These are phyloP conservation scores for Gadopsis bispinosus DNA, from an alignment of 2,797 vertebrate genomes.

Conservation along the genomic window DNA sequence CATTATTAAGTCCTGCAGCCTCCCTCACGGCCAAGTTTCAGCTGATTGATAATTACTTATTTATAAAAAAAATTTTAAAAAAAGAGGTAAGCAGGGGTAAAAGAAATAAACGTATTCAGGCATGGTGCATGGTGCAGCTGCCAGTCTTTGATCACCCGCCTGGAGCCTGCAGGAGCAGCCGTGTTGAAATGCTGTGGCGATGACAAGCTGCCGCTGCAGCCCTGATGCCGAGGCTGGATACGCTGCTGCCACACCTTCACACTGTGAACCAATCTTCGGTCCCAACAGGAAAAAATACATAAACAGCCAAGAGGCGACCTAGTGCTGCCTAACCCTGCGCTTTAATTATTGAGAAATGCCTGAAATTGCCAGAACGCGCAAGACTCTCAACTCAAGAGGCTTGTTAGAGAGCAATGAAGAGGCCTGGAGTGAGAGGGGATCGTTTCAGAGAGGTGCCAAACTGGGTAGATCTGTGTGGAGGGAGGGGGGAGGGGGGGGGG, in stretches of 20 bases:
- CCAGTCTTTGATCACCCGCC: slow-evolving; percentile 65
- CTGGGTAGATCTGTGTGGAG: slow-evolving; percentile 18
- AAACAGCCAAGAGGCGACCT: slow-evolving; percentile 49
- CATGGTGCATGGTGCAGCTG: slow-evolving; percentile 9
- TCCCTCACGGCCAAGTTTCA: slow-evolving; percentile 64
- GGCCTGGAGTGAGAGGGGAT: slow-evolving; percentile 34
- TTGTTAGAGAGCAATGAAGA: slow-evolving; percentile 57
- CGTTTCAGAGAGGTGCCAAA: slow-evolving; percentile 41
- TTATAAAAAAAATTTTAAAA: slow-evolving; percentile 67
- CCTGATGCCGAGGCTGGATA: slow-evolving; percentile 1
- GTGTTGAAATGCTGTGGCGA: slow-evolving; percentile 52
- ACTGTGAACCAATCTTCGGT: slow-evolving; percentile 24
- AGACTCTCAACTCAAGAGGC: slow-evolving; percentile 51
- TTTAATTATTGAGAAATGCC: slow-evolving; percentile 75
- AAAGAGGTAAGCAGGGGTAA: neutral
- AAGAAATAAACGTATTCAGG: slow-evolving; percentile 5
- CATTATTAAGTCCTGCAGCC: slow-evolving; percentile 61
- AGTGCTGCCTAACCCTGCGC: slow-evolving; percentile 56
- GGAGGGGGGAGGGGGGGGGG: no score
- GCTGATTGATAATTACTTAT: slow-evolving; percentile 78
- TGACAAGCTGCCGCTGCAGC: slow-evolving; percentile 31
- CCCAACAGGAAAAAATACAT: slow-evolving; percentile 1
- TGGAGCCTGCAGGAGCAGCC: slow-evolving; percentile 52
- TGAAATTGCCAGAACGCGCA: slow-evolving; percentile 42
- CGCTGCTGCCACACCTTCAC: slow-evolving; percentile 25